phyloP scores from a whole-genome alignment of 2,113 vertebrate species.

The Bubalus kerabau region DNA sequence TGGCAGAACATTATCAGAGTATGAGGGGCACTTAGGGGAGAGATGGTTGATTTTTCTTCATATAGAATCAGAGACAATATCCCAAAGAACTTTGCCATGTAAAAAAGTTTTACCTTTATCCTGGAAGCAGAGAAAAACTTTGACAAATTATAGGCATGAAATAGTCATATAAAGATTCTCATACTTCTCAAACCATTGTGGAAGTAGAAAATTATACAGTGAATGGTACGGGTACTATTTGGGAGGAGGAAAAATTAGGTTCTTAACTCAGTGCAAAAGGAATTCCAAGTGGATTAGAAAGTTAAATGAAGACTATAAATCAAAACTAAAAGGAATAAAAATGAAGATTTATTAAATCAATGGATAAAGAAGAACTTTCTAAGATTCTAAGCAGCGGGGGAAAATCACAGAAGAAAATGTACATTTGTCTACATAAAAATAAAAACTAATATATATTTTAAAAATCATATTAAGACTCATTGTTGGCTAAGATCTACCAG shows the following conservation, averaged over 20 bases:
- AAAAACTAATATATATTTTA: not conserved
- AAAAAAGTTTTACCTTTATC: constrained; percentile 1
- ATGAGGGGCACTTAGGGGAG: not conserved
- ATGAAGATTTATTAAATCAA: not conserved
- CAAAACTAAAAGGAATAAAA: not conserved
- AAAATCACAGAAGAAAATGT: not conserved
- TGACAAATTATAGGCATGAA: not conserved
- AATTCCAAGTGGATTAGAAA: constrained; percentile 4
- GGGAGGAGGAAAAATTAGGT: not conserved
- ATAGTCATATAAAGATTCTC: not conserved
- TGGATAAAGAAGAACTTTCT: not conserved
- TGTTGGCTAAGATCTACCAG: not conserved
- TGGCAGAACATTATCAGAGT: not conserved
- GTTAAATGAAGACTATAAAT: not conserved
- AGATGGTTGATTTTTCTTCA: not conserved
- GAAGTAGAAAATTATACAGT: not conserved
- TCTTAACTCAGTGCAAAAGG: not conserved
- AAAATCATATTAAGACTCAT: not conserved
- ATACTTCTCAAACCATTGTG: not conserved
- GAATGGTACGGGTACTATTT: not conserved
- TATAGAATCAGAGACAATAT: not conserved
- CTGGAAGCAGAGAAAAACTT: not conserved
- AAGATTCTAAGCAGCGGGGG: not conserved
- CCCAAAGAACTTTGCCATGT: not conserved
- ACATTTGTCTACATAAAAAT: not conserved